These are phyloP conservation scores for Drosophila antonietae DNA, from an alignment of 2,888 invertebrate genomes.

Conservation along the genomic window DNA sequence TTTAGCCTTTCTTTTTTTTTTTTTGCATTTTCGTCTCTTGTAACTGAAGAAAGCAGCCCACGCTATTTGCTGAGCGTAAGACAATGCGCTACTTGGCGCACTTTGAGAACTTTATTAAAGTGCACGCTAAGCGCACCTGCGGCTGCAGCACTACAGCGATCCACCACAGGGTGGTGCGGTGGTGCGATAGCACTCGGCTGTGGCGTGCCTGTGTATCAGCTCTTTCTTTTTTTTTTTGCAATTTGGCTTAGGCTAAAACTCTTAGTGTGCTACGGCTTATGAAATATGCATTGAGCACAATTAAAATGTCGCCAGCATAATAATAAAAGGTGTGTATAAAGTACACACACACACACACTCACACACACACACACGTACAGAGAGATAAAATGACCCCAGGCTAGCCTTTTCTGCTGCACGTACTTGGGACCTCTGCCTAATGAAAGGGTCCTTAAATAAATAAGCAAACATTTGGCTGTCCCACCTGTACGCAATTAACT, in stretches of 20 bases:
- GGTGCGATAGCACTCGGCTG: conserved; percentile 4
- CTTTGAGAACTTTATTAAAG: conserved; percentile 66
- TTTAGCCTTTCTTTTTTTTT: not conserved
- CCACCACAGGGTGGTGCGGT: not conserved
- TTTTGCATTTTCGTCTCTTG: not conserved
- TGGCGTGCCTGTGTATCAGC: conserved; percentile 5
- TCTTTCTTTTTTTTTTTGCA: conserved; percentile 24
- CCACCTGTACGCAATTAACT: conserved; percentile 65
- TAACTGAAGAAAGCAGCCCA: conserved; percentile 16
- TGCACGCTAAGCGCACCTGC: conserved; percentile 66
- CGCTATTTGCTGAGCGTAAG: conserved; percentile 17
- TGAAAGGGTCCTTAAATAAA: conserved; percentile 58
- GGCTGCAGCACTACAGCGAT: conserved; percentile 36
- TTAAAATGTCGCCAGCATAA: conserved; percentile 56
- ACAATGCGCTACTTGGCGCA: conserved; percentile 47
- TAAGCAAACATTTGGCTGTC: conserved; percentile 51
- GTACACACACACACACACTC: conserved; percentile 2
- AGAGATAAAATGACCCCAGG: conserved; percentile 27
- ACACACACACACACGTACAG: not conserved
- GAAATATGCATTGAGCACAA: conserved; percentile 62
- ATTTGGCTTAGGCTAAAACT: conserved; percentile 46
- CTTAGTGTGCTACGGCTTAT: conserved; percentile 49
- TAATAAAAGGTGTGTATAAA: conserved; percentile 26
- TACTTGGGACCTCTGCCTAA: conserved; percentile 30
- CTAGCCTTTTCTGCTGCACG: conserved; percentile 36